A percentile compares a stretch with the other conserved stretches of the same genome.
These are phyloP conservation scores for Hylomyscus alleni DNA, from an alignment of 2,797 vertebrate genomes.

Conservation along the genomic window DNA sequence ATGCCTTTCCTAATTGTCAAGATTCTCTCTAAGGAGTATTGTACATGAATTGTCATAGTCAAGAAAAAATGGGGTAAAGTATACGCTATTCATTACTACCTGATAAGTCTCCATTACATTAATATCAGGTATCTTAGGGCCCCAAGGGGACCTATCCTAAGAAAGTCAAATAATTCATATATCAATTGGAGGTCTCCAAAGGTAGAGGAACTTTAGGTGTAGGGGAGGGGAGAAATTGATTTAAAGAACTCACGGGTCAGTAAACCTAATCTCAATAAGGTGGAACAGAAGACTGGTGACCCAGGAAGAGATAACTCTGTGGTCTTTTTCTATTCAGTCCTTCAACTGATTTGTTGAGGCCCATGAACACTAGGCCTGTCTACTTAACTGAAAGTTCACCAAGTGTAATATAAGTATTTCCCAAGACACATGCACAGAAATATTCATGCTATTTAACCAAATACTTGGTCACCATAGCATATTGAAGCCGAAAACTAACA, in stretches of 20 bases:
- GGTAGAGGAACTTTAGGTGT: background rate
- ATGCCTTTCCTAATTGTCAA: slow-evolving; percentile 58
- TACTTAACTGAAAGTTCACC: slow-evolving; percentile 21
- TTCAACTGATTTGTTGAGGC: background rate
- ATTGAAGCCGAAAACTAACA: background rate
- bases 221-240: background rate
- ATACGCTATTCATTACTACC: background rate
- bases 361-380: background rate
- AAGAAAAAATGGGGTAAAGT: background rate
- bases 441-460: background rate
- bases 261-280: background rate
- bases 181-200: background rate
- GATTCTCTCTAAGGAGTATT: slow-evolving; percentile 48
- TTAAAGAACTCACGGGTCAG: background rate
- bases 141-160: background rate
- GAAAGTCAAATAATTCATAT: slow-evolving; percentile 5
- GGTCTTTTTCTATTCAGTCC: background rate
- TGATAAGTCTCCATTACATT: slow-evolving; percentile 15
- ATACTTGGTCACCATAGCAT: background rate
- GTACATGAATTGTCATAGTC: background rate
- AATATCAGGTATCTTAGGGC: background rate
- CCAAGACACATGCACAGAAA: background rate
- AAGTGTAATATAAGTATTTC: background rate
- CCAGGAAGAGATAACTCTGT: background rate
- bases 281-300: background rate